Evolutionary conservation across 2,113 vertebrate species (phyloP).

Genomic region (Tricholaema leucomelas): DNA sequence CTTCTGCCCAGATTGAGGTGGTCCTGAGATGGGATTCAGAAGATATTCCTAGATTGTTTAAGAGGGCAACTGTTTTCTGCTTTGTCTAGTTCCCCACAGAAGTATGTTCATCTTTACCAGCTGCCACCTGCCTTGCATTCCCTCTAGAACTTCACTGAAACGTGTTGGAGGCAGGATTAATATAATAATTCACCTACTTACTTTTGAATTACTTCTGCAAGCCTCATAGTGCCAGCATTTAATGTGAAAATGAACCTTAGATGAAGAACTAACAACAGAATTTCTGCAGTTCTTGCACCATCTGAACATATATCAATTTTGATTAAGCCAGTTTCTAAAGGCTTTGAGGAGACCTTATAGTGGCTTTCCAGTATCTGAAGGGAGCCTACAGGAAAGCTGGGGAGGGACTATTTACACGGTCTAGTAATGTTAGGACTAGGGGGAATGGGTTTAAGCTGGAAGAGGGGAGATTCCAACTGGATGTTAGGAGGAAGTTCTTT

Average conservation of each 20-base stretch:
- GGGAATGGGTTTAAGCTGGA: too few species aligned
- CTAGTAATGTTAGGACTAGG: too few species aligned
- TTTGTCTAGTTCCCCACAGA: not conserved
- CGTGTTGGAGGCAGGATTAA: not conserved
- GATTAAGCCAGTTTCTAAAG: not conserved
- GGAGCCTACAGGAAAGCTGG: too few species aligned
- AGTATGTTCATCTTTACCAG: not conserved
- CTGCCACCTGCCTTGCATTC: not conserved
- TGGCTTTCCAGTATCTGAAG: too few species aligned
- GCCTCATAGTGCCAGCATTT: not conserved
- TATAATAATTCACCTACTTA: not conserved
- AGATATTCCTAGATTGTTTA: not conserved
- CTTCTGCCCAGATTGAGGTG: not conserved
- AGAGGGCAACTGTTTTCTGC: not conserved
- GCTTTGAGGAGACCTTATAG: too few species aligned
- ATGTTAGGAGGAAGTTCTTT: too few species aligned
- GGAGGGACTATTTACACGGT: too few species aligned
- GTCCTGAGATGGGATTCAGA: not conserved
- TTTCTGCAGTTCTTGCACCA: not conserved
- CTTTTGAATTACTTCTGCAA: not conserved
- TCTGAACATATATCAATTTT: not conserved
- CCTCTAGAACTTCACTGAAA: not conserved
- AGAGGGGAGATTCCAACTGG: too few species aligned
- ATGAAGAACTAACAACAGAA: not conserved
- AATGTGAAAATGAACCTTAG: not conserved